Evolutionary conservation across 2,113 vertebrate species (phyloP).

Genomic region (Hystrix brachyura): DNA sequence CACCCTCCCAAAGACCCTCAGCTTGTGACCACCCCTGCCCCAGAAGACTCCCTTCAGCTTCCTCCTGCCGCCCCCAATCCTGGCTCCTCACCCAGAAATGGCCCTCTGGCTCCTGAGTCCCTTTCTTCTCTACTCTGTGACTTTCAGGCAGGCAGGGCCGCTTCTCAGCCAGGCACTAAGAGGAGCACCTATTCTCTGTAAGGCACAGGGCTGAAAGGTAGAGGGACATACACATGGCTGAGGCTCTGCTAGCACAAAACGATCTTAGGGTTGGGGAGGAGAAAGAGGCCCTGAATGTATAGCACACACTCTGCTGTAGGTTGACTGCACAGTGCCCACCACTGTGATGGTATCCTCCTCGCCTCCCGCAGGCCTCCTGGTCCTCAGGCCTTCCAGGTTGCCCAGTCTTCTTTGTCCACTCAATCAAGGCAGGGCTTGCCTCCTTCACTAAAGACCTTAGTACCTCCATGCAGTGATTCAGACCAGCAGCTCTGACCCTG

Average conservation of each 20-base stretch:
- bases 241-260: neutral
- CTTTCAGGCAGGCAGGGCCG: neutral
- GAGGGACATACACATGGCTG: too few species aligned
- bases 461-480: neutral
- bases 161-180: neutral
- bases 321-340: fast-evolving
- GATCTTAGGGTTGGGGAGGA: neutral
- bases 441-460: neutral
- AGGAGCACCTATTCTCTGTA: fast-evolving
- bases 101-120: neutral
- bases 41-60: neutral
- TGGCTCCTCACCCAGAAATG: neutral
- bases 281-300: neutral
- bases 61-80: neutral
- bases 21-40: neutral
- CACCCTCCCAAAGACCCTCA: neutral
- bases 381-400: neutral
- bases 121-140: neutral
- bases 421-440: neutral
- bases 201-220: neutral
- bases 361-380: neutral
- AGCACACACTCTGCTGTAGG: neutral
- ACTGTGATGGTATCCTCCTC: neutral
- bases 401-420: neutral
- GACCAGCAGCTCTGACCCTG: neutral